These are phyloP conservation scores for Dipus sagitta DNA, from an alignment of 2,797 vertebrate species.

Conservation along the genomic window DNA sequence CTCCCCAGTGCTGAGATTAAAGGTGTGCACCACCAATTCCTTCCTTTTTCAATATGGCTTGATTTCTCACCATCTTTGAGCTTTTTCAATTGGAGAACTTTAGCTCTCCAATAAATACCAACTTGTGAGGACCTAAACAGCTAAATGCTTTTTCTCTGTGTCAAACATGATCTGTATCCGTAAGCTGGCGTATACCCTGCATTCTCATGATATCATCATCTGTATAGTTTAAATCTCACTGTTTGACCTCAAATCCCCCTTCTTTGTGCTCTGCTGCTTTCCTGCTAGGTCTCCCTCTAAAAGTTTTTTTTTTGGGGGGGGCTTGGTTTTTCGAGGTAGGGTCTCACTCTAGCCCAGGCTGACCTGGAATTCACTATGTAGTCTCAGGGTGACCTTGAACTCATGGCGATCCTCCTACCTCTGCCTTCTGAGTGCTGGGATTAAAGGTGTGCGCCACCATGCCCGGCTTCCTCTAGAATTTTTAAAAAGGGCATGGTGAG, in stretches of 20 bases:
- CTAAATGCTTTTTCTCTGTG: not conserved
- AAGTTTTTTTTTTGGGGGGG: too few relatives aligned
- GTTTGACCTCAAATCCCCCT: not conserved
- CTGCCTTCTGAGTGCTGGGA: too few relatives aligned
- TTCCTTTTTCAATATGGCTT: not conserved
- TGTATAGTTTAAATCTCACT: not conserved
- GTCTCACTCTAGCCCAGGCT: too few relatives aligned
- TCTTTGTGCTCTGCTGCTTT: not conserved
- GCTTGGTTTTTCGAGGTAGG: too few relatives aligned
- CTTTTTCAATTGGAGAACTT: not conserved
- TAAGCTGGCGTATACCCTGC: not conserved
- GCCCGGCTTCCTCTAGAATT: too few relatives aligned
- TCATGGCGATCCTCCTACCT: too few relatives aligned
- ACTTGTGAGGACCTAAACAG: not conserved
- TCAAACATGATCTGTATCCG: not conserved
- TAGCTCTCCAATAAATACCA: not conserved
- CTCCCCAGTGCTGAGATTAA: too few relatives aligned
- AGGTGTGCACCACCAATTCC: too few relatives aligned
- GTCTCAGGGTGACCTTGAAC: too few relatives aligned
- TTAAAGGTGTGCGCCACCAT: too few relatives aligned
- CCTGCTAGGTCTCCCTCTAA: not conserved
- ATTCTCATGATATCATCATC: fast-evolving
- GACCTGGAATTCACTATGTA: too few relatives aligned
- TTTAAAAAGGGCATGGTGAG: too few relatives aligned
- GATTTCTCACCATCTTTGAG: not conserved